Evolutionary conservation across 2,113 vertebrate species (phyloP).

Genomic region (Carollia perspicillata): DNA sequence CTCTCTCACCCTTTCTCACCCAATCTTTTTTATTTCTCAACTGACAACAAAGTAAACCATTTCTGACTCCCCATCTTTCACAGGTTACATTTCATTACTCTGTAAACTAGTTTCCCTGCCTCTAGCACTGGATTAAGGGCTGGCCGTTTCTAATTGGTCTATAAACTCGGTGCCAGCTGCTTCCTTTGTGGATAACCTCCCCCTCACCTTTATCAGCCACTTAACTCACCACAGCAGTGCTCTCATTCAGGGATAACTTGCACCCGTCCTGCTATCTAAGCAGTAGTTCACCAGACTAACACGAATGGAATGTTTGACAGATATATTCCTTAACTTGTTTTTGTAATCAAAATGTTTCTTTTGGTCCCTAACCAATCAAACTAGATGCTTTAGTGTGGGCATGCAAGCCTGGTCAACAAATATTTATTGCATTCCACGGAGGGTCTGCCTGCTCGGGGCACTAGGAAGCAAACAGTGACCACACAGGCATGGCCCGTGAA

Average conservation of each 20-base stretch:
- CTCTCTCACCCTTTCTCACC: background rate
- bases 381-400: background rate
- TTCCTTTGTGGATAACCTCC: background rate
- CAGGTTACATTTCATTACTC: background rate
- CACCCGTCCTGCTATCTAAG: background rate
- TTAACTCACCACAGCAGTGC: background rate
- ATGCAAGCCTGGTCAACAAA: background rate
- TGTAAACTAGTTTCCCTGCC: background rate
- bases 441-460: fast-evolving
- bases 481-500: background rate
- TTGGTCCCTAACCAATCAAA: background rate
- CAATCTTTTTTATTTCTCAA: background rate
- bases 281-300: background rate
- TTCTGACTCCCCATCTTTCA: background rate
- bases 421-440: background rate
- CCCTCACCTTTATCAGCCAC: background rate
- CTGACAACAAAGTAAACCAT: background rate
- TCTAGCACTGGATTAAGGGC: background rate
- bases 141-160: background rate
- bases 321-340: background rate
- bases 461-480: background rate
- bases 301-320: background rate
- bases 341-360: background rate
- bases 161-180: background rate
- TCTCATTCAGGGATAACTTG: background rate